These are phyloP conservation scores for Oscheius onirici DNA, from an alignment of 2,888 invertebrate genomes.

Conservation along the genomic window DNA sequence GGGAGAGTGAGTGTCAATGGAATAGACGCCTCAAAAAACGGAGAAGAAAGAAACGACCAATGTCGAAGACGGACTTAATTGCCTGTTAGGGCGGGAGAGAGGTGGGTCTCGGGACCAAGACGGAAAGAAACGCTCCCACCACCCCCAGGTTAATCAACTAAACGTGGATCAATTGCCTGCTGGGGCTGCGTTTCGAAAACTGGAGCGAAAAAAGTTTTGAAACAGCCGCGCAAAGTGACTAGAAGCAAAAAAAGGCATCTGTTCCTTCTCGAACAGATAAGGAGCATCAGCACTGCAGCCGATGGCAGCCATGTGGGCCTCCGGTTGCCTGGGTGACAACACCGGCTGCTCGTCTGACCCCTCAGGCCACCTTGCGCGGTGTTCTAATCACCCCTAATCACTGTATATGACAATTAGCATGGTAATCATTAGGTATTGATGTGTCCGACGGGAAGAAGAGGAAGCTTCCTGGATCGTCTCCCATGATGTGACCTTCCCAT, in stretches of 20 bases:
- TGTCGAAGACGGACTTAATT: constrained; percentile 17
- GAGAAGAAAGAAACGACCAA: not conserved
- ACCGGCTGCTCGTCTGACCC: constrained; percentile 30
- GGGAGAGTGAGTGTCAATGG: not conserved
- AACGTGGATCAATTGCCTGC: constrained; percentile 29
- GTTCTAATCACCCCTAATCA: constrained; percentile 12
- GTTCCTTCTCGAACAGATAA: not conserved
- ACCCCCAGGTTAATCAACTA: constrained; percentile 32
- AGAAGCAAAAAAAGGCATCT: not conserved
- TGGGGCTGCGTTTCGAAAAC: constrained; percentile 1
- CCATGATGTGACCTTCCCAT: too few species aligned
- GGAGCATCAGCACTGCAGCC: constrained; percentile 28
- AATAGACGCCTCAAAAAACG: too few species aligned
- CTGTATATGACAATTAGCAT: constrained; percentile 4
- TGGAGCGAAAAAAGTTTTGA: not conserved
- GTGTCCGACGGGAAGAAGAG: not conserved
- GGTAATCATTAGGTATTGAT: not conserved
- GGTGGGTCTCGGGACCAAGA: not conserved
- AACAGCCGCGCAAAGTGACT: constrained; percentile 12
- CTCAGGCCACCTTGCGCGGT: constrained; percentile 2
- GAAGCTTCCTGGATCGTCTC: not conserved
- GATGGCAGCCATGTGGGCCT: constrained; percentile 18
- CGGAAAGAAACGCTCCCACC: constrained; percentile 18
- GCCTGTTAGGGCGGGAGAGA: constrained; percentile 6
- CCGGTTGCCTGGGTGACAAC: constrained; percentile 14